Base-by-base conservation (phyloP, 1,140 invertebrate species). In the Rhagoletis zephyria region DNA sequence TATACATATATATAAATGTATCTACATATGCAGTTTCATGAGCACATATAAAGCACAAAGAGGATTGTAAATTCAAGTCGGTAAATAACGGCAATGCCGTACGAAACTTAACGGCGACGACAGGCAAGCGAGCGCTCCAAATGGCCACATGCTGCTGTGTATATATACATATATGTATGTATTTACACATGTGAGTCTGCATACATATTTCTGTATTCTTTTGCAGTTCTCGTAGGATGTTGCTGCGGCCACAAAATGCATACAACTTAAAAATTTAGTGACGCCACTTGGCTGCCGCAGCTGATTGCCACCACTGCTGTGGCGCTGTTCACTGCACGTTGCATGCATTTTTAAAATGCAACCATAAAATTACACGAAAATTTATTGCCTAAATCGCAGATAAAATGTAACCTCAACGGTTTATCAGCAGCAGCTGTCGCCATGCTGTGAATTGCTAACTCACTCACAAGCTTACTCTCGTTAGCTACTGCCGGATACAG, bases 341-440 rank as follows among this genome's bases (percentile, higher is more conserved):
- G 51, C n/a, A 81, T 81, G n/a, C 42, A 81, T 59, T 81, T 81
- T 81, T 81, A 63, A 86, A 63, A 12, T 45, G 45, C 14, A 64
- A 16, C 85, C 85, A 86, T 86, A 63, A 86, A 86, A 86, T 59
- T 63, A 86, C 61, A 86, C 30, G 85, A 86, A 86, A 86, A 81
- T 86, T 86, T 86, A 86, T 86, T 61, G 85, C 40, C 85, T 16
- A 61, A 86, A 86, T 86, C 85, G 85, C 85, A 86, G 85, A 86
- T 86, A 86, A 63, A 86, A 86, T 48, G 85, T 86, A 86, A 86
- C 85, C 85, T 86, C 85, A 86, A 86, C 59, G 59, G 30, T 86
- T 86, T 86, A 86, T 86, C 85, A 86, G 30, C 61, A 30, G 61
- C 61, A 64, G 85, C 59, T 86, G 61, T 81, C 85, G 85, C 40